phyloP scores from a whole-genome alignment of 2,113 vertebrate genomes.

The Brachyistius frenatus region DNA sequence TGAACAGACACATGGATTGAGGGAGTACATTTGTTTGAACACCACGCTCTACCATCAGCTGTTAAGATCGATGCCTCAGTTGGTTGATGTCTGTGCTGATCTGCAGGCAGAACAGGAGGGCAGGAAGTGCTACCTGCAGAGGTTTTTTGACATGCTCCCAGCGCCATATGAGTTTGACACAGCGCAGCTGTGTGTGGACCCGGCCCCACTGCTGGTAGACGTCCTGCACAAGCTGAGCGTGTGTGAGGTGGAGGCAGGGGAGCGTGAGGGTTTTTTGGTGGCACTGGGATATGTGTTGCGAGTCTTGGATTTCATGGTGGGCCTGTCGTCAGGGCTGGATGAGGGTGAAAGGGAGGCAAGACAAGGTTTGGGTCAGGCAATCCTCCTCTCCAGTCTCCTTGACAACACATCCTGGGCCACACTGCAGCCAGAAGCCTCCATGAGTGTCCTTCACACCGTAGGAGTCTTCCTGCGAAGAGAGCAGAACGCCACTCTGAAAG shows the following conservation, averaged over 20 bases:
- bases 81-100: slow-evolving; percentile 80
- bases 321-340: slow-evolving; percentile 82
- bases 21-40: slow-evolving; percentile 87
- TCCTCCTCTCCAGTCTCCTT: slow-evolving; percentile 91
- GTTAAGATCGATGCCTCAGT: slow-evolving; percentile 70
- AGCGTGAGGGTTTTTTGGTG: slow-evolving; percentile 81
- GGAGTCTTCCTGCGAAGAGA: slow-evolving; percentile 86
- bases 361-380: slow-evolving; percentile 87
- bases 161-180: slow-evolving; percentile 83
- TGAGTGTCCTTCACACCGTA: slow-evolving; percentile 86
- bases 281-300: slow-evolving; percentile 86
- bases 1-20: slow-evolving; percentile 73
- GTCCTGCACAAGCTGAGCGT: slow-evolving; percentile 83
- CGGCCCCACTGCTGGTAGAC: slow-evolving; percentile 83
- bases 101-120: slow-evolving; percentile 64
- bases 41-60: slow-evolving; percentile 80
- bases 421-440: slow-evolving; percentile 84
- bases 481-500: slow-evolving; percentile 81
- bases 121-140: slow-evolving; percentile 87
- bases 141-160: slow-evolving; percentile 87
- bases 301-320: slow-evolving; percentile 87
- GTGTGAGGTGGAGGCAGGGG: slow-evolving; percentile 84
- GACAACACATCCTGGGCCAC: slow-evolving; percentile 89
- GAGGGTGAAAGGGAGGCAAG: slow-evolving; percentile 86
- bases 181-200: slow-evolving; percentile 87